phyloP scores from a whole-genome alignment of 1,140 invertebrate genomes.

The Neodiprion lecontei region DNA sequence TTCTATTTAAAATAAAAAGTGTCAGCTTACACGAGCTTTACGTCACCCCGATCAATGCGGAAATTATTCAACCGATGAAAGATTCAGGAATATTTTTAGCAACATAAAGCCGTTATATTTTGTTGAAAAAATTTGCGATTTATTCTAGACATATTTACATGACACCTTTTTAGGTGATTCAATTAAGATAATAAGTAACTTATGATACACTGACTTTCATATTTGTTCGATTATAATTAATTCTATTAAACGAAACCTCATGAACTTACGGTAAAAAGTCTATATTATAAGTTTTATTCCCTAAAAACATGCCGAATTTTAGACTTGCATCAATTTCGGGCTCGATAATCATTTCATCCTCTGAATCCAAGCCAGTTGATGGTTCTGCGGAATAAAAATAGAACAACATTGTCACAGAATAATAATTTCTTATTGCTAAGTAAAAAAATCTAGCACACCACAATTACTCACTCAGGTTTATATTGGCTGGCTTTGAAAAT shows the following conservation, averaged over 20 bases:
- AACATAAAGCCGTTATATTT: too few relatives aligned
- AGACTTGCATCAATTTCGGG: constrained; percentile 61
- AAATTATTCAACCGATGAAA: too few relatives aligned
- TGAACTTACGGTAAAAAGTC: constrained; percentile 59
- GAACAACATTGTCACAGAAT: constrained; percentile 14
- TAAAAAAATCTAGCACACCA: not conserved
- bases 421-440: constrained; percentile 27
- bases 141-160: too few relatives aligned
- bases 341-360: constrained; percentile 58
- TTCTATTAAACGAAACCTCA: not conserved
- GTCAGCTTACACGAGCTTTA: too few relatives aligned
- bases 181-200: not conserved
- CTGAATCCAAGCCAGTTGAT: constrained; percentile 50
- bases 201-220: not conserved
- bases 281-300: constrained; percentile 61
- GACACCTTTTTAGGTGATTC: not conserved
- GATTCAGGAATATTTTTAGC: too few relatives aligned
- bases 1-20: too few relatives aligned
- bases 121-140: too few relatives aligned
- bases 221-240: constrained; percentile 5
- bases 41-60: too few relatives aligned
- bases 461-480: constrained; percentile 45
- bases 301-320: constrained; percentile 67
- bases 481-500: constrained; percentile 49
- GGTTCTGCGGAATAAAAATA: constrained; percentile 9